A percentile compares a stretch with the other conserved stretches of the same genome.
These are phyloP conservation scores for Dysmachus trigonus DNA, from an alignment of 2,888 invertebrate species.

Conservation along the genomic window DNA sequence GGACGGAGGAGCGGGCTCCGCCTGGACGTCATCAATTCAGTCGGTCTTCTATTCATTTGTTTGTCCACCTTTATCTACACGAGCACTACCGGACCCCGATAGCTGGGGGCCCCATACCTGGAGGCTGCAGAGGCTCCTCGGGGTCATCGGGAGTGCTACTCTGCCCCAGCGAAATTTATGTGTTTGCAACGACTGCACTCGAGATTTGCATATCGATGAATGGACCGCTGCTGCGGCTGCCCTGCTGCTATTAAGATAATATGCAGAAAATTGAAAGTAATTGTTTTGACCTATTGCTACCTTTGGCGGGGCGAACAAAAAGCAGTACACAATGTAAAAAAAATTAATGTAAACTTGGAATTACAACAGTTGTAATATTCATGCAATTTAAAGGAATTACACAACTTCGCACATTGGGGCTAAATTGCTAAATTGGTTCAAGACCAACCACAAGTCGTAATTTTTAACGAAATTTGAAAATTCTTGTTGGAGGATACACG, in stretches of 20 bases:
- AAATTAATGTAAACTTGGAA: too few relatives aligned
- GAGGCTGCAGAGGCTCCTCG: background rate
- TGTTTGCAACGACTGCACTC: background rate
- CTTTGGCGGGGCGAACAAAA: background rate
- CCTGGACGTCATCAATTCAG: conserved; percentile 29
- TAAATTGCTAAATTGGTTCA: too few relatives aligned
- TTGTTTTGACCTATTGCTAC: conserved; percentile 32
- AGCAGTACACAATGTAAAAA: too few relatives aligned
- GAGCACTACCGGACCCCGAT: conserved; percentile 28
- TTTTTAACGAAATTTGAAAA: too few relatives aligned
- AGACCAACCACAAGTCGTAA: too few relatives aligned
- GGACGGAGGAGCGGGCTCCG: background rate
- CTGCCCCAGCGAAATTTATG: conserved; percentile 3
- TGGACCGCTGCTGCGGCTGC: background rate
- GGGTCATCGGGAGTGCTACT: background rate
- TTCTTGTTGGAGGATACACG: too few relatives aligned
- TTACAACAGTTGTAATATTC: too few relatives aligned
- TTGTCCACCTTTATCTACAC: conserved; percentile 28
- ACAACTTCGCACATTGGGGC: too few relatives aligned
- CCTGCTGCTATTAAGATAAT: conserved; percentile 18
- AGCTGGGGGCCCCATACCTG: background rate
- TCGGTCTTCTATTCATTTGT: conserved; percentile 21
- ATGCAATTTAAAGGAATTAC: too few relatives aligned
- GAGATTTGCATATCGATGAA: conserved; percentile 39
- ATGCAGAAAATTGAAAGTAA: conserved; percentile 40